A percentile compares a stretch with the other conserved stretches of the same genome.
These are phyloP conservation scores for Cottoperca gobio DNA, from an alignment of 2,797 vertebrate genomes.

Conservation along the genomic window DNA sequence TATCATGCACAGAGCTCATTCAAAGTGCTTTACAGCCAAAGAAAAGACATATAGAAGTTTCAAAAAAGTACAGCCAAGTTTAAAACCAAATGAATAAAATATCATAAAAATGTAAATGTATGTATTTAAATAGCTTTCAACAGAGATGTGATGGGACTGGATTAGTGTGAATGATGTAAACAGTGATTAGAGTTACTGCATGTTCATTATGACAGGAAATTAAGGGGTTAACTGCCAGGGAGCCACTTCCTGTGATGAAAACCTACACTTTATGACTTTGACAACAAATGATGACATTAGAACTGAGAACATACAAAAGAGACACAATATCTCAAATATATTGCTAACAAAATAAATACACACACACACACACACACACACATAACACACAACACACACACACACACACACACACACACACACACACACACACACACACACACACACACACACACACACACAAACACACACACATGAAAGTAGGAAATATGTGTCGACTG, in stretches of 20 bases:
- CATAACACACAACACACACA: too few relatives aligned
- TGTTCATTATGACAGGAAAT: conserved; percentile 7
- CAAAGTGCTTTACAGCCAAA: too few relatives aligned
- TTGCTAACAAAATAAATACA: neutral
- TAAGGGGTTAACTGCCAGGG: neutral
- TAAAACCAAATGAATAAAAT: too few relatives aligned
- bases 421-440: too few relatives aligned
- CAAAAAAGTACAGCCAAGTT: too few relatives aligned
- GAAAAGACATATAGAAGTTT: too few relatives aligned
- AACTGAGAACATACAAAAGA: neutral
- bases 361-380: too few relatives aligned
- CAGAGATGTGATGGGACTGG: neutral
- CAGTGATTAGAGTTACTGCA: neutral
- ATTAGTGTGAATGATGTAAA: neutral
- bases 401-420: too few relatives aligned
- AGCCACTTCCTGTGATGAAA: neutral
- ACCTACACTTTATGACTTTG: neutral
- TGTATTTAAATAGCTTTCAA: neutral
- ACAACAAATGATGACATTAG: neutral
- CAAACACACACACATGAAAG: too few relatives aligned
- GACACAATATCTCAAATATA: neutral
- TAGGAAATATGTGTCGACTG: neutral
- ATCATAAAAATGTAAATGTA: too few relatives aligned
- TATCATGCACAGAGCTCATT: too few relatives aligned
- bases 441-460: too few relatives aligned